Base-by-base conservation (phyloP, 2,888 invertebrate species). In the Danaus chrysippus region DNA sequence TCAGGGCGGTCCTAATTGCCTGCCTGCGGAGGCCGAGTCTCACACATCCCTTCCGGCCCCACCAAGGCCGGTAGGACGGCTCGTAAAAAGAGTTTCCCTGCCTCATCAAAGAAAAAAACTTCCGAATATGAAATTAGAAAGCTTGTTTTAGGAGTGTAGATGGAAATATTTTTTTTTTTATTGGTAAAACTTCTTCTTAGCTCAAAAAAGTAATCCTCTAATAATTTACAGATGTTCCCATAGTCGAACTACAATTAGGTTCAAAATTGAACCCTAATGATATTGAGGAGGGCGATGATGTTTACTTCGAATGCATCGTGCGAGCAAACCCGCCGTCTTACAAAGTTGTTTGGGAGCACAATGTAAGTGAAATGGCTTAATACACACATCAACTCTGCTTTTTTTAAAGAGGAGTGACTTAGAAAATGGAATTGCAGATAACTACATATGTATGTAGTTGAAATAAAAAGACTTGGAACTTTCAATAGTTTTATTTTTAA, bases 331-430 rank as follows among this genome's bases (percentile, higher is more conserved):
- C 91, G n/a, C 87, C 89, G n/a, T 89, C 90, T 68, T 91, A 91
- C 73, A 91, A 91, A 83, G 86, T 91, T 69, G 83, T 91, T 46
- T 91, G 91, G 91, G 91, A 91, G 70, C 91, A 91, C 74, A 86
- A 91, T 69, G 91, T 91, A 71, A 90, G 91, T 87, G 73, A 61
- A 56, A 64, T 65, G 62, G 61, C 63, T 66, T 64, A 64, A 63
- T 66, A 52, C 56, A 15, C 49, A 10, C 17, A 56, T 52, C 19
- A 19, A 56, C 43, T 59, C 42, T 59, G 34, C 46, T 54, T 15
- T 56, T 59, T 63, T 12, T 59, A 42, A 56, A 63, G 54, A 54
- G 56, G 10, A 15, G 49, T 49, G 10, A 49, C 11, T 10, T 3
- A 49, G 13, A 58, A 59, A 60, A 10, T 41, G 46, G 46, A 59